Percentiles rank a stretch among this genome's conserved stretches.
Conservation (phyloP, 2,797 vertebrate genomes). For the Microctenopoma stevenorrisi region DNA sequence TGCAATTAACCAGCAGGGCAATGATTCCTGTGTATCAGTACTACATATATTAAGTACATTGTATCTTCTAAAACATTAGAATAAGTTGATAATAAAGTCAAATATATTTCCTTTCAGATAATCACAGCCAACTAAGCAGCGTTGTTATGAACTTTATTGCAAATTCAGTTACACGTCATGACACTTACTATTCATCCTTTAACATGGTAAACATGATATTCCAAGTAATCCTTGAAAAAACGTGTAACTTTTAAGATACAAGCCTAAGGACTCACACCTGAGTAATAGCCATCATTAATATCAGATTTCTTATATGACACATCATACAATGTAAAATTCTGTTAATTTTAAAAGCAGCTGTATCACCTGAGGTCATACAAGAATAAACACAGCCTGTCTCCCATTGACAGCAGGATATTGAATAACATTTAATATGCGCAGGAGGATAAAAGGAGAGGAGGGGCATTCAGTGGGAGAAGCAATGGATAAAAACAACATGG, state of each 20-base stretch:
- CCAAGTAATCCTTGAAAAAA: background rate
- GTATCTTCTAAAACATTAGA: too few species aligned
- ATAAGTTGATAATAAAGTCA: too few species aligned
- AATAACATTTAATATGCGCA: slow-evolving; percentile 47
- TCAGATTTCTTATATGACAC: slow-evolving; percentile 22
- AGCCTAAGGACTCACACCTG: background rate
- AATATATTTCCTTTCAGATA: too few species aligned
- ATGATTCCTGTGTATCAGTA: too few species aligned
- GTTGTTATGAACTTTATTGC: too few species aligned
- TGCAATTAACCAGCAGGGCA: background rate
- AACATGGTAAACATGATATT: background rate
- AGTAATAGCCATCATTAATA: slow-evolving; percentile 14
- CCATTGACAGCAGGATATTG: slow-evolving; percentile 45
- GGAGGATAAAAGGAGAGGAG: background rate
- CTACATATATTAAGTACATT: too few species aligned
- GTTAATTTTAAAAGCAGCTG: slow-evolving; percentile 65
- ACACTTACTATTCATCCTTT: too few species aligned
- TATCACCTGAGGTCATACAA: slow-evolving; percentile 63
- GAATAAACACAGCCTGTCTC: slow-evolving; percentile 64
- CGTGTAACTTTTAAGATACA: background rate
- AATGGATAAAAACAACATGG: background rate
- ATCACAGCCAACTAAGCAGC: too few species aligned
- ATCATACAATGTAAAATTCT: slow-evolving; percentile 25
- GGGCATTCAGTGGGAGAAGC: background rate
- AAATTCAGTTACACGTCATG: too few species aligned